Evolutionary conservation across 1,140 invertebrate species (phyloP).

Genomic region (Sinella curviseta): DNA sequence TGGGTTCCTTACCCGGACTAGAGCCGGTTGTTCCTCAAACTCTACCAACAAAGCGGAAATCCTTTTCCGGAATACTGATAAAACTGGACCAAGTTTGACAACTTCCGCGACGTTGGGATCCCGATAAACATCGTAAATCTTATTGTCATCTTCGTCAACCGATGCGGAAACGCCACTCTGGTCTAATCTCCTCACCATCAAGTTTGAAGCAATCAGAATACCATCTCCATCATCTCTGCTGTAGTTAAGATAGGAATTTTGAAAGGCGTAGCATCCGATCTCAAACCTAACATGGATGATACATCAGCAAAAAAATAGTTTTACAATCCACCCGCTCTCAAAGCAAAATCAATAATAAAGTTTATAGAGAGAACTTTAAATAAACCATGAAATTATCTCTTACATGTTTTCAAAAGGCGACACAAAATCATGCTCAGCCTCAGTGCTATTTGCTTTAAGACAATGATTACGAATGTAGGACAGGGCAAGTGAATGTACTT

Average conservation of each 20-base stretch:
- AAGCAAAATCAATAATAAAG: neutral
- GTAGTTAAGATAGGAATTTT: conserved; percentile 57
- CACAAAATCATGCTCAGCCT: conserved; percentile 33
- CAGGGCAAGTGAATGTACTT: conserved; percentile 22
- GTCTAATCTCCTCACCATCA: conserved; percentile 18
- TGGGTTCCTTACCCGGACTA: conserved; percentile 66
- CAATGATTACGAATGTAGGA: conserved; percentile 35
- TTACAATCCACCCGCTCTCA: no score
- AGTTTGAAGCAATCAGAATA: conserved; percentile 37
- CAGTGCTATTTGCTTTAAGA: conserved; percentile 1
- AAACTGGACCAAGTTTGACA: conserved; percentile 67
- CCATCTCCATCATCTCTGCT: conserved; percentile 48
- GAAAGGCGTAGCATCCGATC: conserved; percentile 60
- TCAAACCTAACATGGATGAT: conserved; percentile 55
- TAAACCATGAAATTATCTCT: neutral
- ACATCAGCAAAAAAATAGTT: conserved; percentile 6
- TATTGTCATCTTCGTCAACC: neutral
- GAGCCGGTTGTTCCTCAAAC: conserved; percentile 87
- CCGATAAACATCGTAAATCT: conserved; percentile 78
- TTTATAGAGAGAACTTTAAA: neutral
- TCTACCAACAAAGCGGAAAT: conserved; percentile 71
- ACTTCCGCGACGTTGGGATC: conserved; percentile 79
- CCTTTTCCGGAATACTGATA: conserved; percentile 64
- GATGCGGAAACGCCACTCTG: neutral
- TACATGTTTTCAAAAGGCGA: conserved; percentile 43